Conservation (phyloP, 2,888 invertebrate genomes). For the Habrosyne pyritoides region DNA sequence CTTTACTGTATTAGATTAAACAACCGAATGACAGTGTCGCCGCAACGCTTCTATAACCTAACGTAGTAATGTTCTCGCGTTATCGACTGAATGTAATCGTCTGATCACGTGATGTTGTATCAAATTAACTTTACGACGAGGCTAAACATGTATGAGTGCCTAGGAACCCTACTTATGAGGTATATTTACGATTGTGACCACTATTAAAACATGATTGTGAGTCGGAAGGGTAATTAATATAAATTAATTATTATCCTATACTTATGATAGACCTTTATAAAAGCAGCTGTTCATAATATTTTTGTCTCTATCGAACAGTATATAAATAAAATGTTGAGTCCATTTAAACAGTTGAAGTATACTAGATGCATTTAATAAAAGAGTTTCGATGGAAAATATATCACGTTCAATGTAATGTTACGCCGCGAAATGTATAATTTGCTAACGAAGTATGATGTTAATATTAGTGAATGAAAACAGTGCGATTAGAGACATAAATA, state of each 20-base stretch:
- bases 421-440: conserved; percentile 59
- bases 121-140: conserved; percentile 52
- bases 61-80: conserved; percentile 54
- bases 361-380: conserved; percentile 63
- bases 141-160: conserved; percentile 78
- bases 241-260: conserved; percentile 64
- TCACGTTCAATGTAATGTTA: conserved; percentile 54
- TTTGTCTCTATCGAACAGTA: conserved; percentile 68
- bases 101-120: conserved; percentile 45
- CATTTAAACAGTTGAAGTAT: conserved; percentile 60
- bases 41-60: conserved; percentile 34
- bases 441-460: conserved; percentile 57
- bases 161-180: conserved; percentile 81
- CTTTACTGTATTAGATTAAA: conserved; percentile 1
- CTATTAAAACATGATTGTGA: conserved; percentile 77
- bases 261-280: conserved; percentile 53
- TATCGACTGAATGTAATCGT: conserved; percentile 60
- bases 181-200: conserved; percentile 76
- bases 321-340: conserved; percentile 52
- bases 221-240: conserved; percentile 74
- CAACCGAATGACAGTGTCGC: conserved; percentile 33
- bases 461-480: conserved; percentile 63
- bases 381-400: conserved; percentile 48
- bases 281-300: conserved; percentile 69
- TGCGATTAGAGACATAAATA: conserved; percentile 75